phyloP scores from a whole-genome alignment of 2,113 vertebrate genomes.

The Bubalus kerabau region DNA sequence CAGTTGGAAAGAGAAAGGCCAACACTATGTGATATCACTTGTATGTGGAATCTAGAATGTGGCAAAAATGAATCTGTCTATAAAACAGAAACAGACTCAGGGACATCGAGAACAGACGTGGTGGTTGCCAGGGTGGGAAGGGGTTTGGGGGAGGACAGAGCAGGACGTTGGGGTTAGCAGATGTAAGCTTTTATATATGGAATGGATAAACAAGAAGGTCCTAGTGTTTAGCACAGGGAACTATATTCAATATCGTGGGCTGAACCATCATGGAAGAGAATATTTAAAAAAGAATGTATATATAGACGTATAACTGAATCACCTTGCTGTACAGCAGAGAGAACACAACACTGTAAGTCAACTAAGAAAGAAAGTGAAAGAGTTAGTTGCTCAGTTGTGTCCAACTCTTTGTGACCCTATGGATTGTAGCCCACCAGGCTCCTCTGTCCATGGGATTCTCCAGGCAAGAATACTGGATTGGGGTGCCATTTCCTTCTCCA shows the following conservation, averaged over 20 bases:
- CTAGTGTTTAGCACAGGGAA: not conserved
- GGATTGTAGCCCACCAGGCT: not conserved
- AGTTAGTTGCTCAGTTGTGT: not conserved
- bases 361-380: not conserved
- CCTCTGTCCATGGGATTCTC: not conserved
- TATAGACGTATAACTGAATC: not conserved
- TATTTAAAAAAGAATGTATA: not conserved
- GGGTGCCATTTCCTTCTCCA: not conserved
- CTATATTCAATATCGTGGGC: not conserved
- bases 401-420: not conserved
- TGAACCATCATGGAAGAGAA: not conserved
- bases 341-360: not conserved
- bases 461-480: not conserved
- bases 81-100: not conserved
- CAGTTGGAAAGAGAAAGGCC: not conserved
- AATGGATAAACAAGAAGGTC: not conserved
- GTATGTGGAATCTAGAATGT: not conserved
- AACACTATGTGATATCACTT: not conserved
- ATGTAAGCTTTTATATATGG: not conserved
- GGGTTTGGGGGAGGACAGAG: not conserved
- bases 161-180: not conserved
- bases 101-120: not conserved
- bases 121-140: not conserved
- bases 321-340: not conserved
- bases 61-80: not conserved